Percentiles rank a stretch among this genome's conserved stretches.
Evolutionary conservation across 2,888 invertebrate genomes (phyloP).

Genomic region (Plemyria rubiginata): DNA sequence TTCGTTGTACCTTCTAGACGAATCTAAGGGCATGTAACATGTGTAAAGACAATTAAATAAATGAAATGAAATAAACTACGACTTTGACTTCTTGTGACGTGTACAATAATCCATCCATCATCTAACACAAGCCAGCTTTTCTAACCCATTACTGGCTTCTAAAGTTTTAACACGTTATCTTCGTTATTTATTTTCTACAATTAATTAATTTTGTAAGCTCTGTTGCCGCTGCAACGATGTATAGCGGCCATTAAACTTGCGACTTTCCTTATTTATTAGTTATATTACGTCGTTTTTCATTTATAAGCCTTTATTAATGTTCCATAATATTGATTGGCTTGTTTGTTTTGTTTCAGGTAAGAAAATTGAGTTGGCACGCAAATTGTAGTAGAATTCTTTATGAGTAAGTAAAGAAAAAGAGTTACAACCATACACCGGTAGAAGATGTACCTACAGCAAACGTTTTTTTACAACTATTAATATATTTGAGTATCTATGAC

Average conservation of each 20-base stretch:
- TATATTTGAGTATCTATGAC: too few relatives aligned
- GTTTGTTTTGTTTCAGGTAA: slow-evolving; percentile 53
- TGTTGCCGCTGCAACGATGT: slow-evolving; percentile 30
- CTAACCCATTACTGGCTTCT: background rate
- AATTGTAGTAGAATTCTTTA: background rate
- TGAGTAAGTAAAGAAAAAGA: slow-evolving; percentile 4
- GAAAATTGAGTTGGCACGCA: slow-evolving; percentile 1
- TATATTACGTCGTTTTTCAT: slow-evolving; percentile 38
- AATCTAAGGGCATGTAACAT: too few relatives aligned
- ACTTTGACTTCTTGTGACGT: too few relatives aligned
- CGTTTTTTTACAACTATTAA: too few relatives aligned
- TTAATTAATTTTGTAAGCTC: slow-evolving; percentile 46
- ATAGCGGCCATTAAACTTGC: slow-evolving; percentile 45
- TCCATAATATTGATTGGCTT: slow-evolving; percentile 40
- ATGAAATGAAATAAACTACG: too few relatives aligned
- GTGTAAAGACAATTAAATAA: too few relatives aligned
- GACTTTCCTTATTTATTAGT: slow-evolving; percentile 47
- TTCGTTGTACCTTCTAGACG: too few relatives aligned
- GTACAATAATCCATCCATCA: too few relatives aligned
- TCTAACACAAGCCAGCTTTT: background rate
- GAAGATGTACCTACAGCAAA: too few relatives aligned
- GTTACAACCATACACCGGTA: too few relatives aligned
- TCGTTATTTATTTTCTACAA: slow-evolving; percentile 49
- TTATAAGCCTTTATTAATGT: slow-evolving; percentile 41
- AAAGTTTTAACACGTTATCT: slow-evolving; percentile 16